Percentiles rank a stretch among this genome's conserved stretches.
Evolutionary conservation across 2,113 vertebrate species (phyloP).

Genomic region (Felis chaus): DNA sequence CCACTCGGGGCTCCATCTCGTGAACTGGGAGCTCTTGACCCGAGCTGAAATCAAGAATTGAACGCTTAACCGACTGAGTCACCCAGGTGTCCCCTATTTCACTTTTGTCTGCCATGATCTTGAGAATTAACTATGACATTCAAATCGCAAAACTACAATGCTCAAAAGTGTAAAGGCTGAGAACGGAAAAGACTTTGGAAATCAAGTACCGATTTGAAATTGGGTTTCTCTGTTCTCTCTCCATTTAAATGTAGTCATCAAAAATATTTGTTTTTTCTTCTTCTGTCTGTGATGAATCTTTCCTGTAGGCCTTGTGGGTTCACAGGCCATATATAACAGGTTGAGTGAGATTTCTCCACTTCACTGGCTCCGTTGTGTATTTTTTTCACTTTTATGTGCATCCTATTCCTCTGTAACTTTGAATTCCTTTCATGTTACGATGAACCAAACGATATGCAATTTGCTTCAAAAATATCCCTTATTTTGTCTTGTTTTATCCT

Average conservation of each 20-base stretch:
- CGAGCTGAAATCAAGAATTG: too few species aligned
- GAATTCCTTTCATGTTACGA: neutral
- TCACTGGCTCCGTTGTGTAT: neutral
- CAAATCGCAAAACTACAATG: neutral
- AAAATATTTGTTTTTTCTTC: slow-evolving; percentile 5
- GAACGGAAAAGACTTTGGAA: neutral
- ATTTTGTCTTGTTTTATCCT: neutral
- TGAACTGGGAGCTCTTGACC: too few species aligned
- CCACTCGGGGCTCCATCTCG: too few species aligned
- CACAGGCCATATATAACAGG: neutral
- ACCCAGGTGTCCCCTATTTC: neutral
- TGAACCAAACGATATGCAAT: neutral
- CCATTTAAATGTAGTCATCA: neutral
- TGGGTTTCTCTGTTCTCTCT: neutral
- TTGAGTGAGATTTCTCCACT: neutral
- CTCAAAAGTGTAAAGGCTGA: neutral
- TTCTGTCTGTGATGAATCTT: neutral
- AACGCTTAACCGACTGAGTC: too few species aligned
- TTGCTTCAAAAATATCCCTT: neutral
- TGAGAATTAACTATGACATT: neutral
- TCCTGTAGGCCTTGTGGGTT: neutral
- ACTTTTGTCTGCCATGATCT: neutral
- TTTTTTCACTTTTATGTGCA: neutral
- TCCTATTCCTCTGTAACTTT: neutral
- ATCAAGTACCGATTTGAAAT: neutral